Percentiles rank a stretch among this genome's conserved stretches.
Conservation (phyloP, 2,113 vertebrate genomes). For the Microtus richardsoni region DNA sequence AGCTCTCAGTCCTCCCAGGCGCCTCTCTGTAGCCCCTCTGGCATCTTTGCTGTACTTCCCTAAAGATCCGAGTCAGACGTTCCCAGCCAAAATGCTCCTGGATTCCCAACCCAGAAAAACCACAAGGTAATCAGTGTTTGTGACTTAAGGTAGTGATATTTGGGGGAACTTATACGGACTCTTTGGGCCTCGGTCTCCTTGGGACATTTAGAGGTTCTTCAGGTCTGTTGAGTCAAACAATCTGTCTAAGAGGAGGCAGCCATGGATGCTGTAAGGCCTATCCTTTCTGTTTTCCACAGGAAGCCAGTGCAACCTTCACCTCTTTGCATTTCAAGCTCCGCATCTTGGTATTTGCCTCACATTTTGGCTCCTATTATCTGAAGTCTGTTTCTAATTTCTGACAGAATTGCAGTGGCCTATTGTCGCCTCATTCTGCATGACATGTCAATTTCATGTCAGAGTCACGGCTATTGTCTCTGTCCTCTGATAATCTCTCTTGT, state of each 20-base stretch:
- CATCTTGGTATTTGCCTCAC: conserved; percentile 5
- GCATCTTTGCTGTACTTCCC: not conserved
- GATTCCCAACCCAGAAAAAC: not conserved
- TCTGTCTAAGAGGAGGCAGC: not conserved
- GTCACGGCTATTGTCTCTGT: conserved; percentile 61
- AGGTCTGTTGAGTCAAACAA: not conserved
- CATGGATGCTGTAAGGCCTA: not conserved
- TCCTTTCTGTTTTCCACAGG: not conserved
- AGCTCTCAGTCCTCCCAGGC: not conserved
- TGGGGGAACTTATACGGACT: not conserved
- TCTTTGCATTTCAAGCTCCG: conserved; percentile 32
- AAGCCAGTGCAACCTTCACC: rapidly evolving
- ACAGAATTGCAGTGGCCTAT: not conserved
- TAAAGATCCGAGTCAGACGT: not conserved
- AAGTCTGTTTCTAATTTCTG: conserved; percentile 50
- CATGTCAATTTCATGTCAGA: conserved; percentile 53
- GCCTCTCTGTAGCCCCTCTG: not conserved
- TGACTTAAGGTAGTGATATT: not conserved
- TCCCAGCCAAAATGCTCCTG: not conserved
- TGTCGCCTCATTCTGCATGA: not conserved
- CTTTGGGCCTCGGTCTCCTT: not conserved
- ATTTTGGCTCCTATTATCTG: conserved; percentile 44
- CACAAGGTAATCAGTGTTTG: not conserved
- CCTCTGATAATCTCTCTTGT: conserved; percentile 34
- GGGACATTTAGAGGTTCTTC: not conserved